phyloP scores from a whole-genome alignment of 2,113 vertebrate genomes.

The Marcusenius ussheri region DNA sequence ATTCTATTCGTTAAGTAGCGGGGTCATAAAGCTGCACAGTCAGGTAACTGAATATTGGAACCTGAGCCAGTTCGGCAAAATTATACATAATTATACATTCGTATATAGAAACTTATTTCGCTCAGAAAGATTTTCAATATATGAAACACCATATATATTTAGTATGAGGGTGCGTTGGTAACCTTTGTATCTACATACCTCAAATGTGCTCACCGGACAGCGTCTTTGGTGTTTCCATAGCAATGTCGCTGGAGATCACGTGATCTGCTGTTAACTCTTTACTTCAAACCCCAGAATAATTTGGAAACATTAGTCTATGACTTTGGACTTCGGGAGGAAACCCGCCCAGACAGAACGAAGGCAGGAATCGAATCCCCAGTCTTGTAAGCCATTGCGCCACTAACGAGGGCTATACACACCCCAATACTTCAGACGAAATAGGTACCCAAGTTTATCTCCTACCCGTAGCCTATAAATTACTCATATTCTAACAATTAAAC shows the following conservation, averaged over 20 bases:
- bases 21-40: background rate
- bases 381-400: background rate
- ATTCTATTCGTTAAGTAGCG: background rate
- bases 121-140: background rate
- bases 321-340: background rate
- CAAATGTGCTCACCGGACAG: background rate
- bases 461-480: background rate
- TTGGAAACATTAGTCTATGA: background rate
- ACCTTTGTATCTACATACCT: background rate
- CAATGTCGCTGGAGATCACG: background rate
- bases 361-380: background rate
- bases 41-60: background rate
- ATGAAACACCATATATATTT: background rate
- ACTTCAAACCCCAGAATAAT: background rate
- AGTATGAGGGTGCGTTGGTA: background rate
- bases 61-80: background rate
- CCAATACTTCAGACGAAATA: background rate
- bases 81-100: background rate
- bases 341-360: background rate
- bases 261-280: background rate
- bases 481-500: background rate
- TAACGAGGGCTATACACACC: background rate
- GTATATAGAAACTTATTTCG: background rate
- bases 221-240: constrained; percentile 1
- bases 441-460: background rate